Percentiles rank a stretch among this genome's conserved stretches.
These are phyloP conservation scores for Festucalex cinctus DNA, from an alignment of 2,113 vertebrate genomes.

Conservation along the genomic window DNA sequence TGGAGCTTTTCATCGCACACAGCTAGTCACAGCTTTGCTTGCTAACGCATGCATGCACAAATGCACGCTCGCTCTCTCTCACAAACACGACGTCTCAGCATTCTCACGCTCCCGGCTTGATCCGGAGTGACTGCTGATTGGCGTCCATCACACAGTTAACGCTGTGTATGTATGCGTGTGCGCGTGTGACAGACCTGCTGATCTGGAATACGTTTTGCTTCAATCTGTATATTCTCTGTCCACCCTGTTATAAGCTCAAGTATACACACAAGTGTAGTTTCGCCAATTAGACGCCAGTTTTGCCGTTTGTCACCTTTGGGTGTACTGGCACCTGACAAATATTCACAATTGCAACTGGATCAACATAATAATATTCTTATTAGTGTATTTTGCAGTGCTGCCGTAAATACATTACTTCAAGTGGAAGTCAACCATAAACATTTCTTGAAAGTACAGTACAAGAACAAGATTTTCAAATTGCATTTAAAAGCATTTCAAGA, in stretches of 20 bases:
- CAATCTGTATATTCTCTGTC: conserved; percentile 49
- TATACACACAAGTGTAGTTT: conserved; percentile 59
- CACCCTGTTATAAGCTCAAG: conserved; percentile 56
- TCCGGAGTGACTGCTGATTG: conserved; percentile 70
- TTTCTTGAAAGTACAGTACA: no score
- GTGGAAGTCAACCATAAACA: no score
- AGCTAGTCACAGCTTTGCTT: conserved; percentile 64
- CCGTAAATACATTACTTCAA: conserved; percentile 3
- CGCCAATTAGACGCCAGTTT: conserved; percentile 45
- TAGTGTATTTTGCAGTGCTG: not conserved
- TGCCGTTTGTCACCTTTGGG: conserved; percentile 36
- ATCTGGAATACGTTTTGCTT: conserved; percentile 50
- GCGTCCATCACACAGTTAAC: conserved; percentile 55
- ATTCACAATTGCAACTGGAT: conserved; percentile 25
- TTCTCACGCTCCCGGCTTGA: conserved; percentile 75
- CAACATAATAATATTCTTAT: conserved; percentile 4
- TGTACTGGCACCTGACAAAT: conserved; percentile 20
- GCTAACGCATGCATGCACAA: conserved; percentile 66
- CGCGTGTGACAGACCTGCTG: conserved; percentile 46
- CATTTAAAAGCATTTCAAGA: no score
- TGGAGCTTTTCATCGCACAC: conserved; percentile 80
- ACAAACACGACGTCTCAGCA: conserved; percentile 43
- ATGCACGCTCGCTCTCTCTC: conserved; percentile 43
- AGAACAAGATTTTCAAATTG: no score
- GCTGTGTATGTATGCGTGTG: conserved; percentile 35